Evolutionary conservation across 2,797 vertebrate genomes (phyloP), one percentile per base, ranked within the genome.

Genomic region (Phataginus tricuspis): DNA sequence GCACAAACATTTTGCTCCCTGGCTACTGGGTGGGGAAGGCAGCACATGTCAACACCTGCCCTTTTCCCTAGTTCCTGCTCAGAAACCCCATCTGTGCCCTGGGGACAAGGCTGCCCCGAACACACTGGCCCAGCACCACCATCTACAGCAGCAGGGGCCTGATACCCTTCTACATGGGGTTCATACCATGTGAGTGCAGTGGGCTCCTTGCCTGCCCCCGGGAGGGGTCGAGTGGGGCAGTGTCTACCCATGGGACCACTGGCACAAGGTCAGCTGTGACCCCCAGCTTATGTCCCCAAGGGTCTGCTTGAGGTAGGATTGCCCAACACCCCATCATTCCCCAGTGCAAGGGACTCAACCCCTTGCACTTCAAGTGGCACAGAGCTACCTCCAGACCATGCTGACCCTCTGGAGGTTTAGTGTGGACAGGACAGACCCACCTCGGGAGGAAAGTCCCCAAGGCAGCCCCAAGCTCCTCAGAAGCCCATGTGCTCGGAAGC

Each of bases 101-200:
- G 92, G 98, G 98, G 0, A 95, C 93, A 29, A 97, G 97, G 9
- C 97, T 97, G 11, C 98, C 98, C 18, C 66, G 0, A 0, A 98
- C 96, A 0, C 88, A 98, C 86, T 98, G 98, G 98, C 98, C 98
- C 5, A 78, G 45, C 64, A 94, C 7, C 78, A 97, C 86, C 51
- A 96, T 99, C 89, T 99, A 98, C 92, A 95, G 0, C 82, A 97
- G 95, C 16, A 92, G 37, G 0, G 98, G 98, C 25, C 97, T 98
- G 80, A 94, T 96, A 0, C 98, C 98, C 0, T 97, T 93, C 97
- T 99, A 99, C 74, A 55, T 7, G 0, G 98, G 98, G 37, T 98
- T 98, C 0, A 82, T 99, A 19, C 98, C 99, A 5, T 19, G 98
- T 98, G 85, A 98, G 97, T 98, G 63, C 34, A 1, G 39, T 0